These are phyloP conservation scores for Crocodylus rhombifer DNA, from an alignment of 2,797 vertebrate genomes.

Conservation along the genomic window DNA sequence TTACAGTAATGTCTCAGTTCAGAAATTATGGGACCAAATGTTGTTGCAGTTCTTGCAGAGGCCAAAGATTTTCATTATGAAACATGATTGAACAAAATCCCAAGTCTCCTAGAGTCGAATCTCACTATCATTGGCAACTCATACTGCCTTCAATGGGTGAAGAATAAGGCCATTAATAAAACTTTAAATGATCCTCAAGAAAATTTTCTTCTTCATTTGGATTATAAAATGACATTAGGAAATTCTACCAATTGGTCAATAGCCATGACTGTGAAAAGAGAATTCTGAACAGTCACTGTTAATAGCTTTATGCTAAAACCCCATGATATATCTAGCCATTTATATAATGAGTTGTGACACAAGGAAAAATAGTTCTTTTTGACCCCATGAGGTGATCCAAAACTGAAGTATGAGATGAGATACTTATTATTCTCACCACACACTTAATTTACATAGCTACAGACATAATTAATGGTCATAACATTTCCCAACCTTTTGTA, in stretches of 20 bases:
- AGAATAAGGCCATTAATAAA: not conserved
- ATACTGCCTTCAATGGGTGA: not conserved
- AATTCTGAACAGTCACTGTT: not conserved
- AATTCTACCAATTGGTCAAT: not conserved
- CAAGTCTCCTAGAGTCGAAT: fast-evolving
- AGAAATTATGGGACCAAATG: too few relatives aligned
- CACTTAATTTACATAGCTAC: not conserved
- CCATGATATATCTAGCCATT: not conserved
- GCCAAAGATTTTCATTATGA: not conserved
- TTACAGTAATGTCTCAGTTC: not conserved
- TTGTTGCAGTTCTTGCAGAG: too few relatives aligned
- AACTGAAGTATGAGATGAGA: not conserved
- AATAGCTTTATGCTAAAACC: not conserved
- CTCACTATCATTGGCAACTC: not conserved
- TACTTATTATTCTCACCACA: not conserved
- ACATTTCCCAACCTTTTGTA: not conserved
- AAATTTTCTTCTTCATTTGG: not conserved
- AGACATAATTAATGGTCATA: not conserved
- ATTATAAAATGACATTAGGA: not conserved
- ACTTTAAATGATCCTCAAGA: not conserved
- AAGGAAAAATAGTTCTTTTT: not conserved
- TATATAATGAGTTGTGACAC: not conserved
- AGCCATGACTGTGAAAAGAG: not conserved
- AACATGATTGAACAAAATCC: not conserved
- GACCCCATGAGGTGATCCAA: not conserved